Percentiles rank a stretch among this genome's conserved stretches.
Evolutionary conservation across 2,797 vertebrate genomes (phyloP).

Genomic region (Fratercula arctica): DNA sequence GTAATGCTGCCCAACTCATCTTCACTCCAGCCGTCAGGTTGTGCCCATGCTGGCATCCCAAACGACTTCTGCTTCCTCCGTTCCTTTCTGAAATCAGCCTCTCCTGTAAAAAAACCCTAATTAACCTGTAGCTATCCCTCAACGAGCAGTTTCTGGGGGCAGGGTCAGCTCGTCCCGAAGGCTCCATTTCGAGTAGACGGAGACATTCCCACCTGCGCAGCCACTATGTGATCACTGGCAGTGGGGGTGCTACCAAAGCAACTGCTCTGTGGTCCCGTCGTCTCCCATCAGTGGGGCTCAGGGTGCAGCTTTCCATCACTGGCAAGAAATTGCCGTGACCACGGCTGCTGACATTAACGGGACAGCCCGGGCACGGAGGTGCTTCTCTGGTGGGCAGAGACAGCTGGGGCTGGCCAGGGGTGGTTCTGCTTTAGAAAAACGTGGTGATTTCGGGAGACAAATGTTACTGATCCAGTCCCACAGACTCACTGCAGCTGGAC

Average conservation of each 20-base stretch:
- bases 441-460: background rate
- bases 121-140: background rate
- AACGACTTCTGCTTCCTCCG: background rate
- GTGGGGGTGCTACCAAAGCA: background rate
- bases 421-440: background rate
- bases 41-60: background rate
- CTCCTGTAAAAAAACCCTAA: background rate
- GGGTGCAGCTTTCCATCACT: background rate
- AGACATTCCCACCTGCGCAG: background rate
- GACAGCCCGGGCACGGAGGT: accelerated
- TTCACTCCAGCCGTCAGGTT: background rate
- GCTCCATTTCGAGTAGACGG: background rate
- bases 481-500: background rate
- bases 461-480: background rate
- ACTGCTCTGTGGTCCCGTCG: accelerated
- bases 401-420: background rate
- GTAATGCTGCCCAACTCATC: accelerated
- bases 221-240: background rate
- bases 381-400: background rate
- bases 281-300: background rate
- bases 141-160: background rate
- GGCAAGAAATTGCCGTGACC: background rate
- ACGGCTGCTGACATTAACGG: background rate
- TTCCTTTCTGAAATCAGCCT: background rate
- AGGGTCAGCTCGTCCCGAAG: background rate